Evolutionary conservation across 2,888 invertebrate genomes (phyloP), one percentile per base, ranked within the genome.

Genomic region (Amiota communis): DNA sequence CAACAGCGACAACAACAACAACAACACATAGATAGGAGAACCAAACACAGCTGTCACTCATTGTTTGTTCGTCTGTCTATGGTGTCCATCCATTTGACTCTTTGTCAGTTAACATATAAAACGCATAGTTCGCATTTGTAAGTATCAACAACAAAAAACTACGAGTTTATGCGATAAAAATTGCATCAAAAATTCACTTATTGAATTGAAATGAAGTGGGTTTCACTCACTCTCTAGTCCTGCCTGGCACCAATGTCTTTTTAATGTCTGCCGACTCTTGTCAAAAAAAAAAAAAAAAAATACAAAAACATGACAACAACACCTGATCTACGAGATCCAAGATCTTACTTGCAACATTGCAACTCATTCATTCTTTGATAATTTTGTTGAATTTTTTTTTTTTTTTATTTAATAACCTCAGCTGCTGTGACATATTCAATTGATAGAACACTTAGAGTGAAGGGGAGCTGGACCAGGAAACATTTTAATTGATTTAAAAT

Each of bases 281-380:
- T n/a, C 68, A 71, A 67, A n/a, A 1, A 23, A 23, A 23, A 23
- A 36, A 36, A 36, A 6, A 36, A 76, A 61, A 74, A 72, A 61
- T 74, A 81, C 82, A 74, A 72, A 61, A 75, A 81, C 82, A 78
- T 82, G 81, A 82, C 81, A 79, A 78, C 78, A 76, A 81, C 81
- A 80, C 76, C 79, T 78, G 80, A 79, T 77, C 71, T 74, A 75
- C 77, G 77, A 46, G 59, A 72, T 64, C 36, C 4, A 6, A 36
- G 36, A 74, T 70, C 75, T 78, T 65, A 72, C 72, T 72, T 56
- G 56, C 69, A 46, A 11, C 51, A 49, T 49, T 48, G 15, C 51
- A 48, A 67, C 47, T 56, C 36, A 20, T 47, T 17, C 13, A 15
- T 74, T 69, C 56, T 23, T 13, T 36, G 15, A 56, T 36, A 69